Evolutionary conservation across 2,888 invertebrate genomes (phyloP).

Genomic region (Eupithecia inturbata): DNA sequence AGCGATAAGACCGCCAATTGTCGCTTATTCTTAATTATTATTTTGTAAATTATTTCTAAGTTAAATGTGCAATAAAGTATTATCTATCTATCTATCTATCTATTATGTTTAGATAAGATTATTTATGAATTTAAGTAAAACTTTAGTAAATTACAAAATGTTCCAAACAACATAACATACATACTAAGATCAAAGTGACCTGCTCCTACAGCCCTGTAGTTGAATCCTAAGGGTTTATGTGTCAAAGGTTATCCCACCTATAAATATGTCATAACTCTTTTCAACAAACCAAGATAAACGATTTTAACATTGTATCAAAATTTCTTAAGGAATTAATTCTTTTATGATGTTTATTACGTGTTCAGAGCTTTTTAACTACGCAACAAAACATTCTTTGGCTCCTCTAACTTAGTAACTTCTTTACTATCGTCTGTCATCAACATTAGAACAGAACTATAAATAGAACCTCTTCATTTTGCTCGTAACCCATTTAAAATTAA

Average conservation of each 20-base stretch:
- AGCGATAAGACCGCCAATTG: too few species aligned
- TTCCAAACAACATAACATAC: not conserved
- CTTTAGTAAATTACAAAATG: not conserved
- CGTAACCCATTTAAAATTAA: too few species aligned
- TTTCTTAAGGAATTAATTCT: slow-evolving; percentile 11
- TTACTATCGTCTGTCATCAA: not conserved
- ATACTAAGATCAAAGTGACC: not conserved
- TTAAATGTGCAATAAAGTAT: too few species aligned
- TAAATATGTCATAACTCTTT: slow-evolving; percentile 45
- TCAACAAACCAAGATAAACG: slow-evolving; percentile 40
- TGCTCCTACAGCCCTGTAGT: slow-evolving; percentile 2
- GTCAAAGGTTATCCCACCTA: slow-evolving; percentile 40
- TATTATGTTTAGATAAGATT: not conserved
- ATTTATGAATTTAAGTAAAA: not conserved
- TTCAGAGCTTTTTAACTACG: not conserved
- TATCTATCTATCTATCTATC: too few species aligned
- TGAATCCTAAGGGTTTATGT: slow-evolving; percentile 31
- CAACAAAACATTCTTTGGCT: not conserved
- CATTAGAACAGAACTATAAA: not conserved
- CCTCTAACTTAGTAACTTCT: not conserved
- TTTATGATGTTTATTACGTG: slow-evolving; percentile 14
- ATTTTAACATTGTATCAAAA: slow-evolving; percentile 19
- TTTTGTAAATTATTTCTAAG: too few species aligned
- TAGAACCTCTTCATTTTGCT: not conserved
- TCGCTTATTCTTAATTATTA: too few species aligned